Conservation (phyloP, 2,113 vertebrate genomes). For the Sialia sialis region DNA sequence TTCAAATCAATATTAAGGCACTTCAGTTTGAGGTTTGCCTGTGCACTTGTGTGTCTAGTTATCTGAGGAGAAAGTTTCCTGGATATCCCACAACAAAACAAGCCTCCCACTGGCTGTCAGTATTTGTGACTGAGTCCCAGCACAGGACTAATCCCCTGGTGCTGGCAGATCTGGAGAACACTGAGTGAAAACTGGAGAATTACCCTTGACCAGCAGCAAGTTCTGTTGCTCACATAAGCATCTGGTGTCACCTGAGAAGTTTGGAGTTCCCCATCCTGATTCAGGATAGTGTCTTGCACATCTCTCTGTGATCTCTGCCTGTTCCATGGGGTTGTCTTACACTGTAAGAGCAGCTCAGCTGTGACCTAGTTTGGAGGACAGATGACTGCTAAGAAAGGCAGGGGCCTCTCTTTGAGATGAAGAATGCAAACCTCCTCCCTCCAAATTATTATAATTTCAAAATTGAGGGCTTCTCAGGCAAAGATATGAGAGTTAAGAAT, state of each 20-base stretch:
- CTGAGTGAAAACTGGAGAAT: neutral
- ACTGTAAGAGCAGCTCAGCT: rapidly evolving
- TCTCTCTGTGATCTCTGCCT: neutral
- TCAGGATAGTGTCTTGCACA: too few species aligned
- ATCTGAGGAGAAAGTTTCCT: neutral
- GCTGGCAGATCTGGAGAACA: neutral
- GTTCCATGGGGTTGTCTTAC: neutral
- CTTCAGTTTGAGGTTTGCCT: neutral
- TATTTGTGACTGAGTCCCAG: neutral
- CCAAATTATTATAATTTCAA: too few species aligned
- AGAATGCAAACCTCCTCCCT: too few species aligned
- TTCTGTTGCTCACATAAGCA: rapidly evolving
- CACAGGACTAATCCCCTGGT: neutral
- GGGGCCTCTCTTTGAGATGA: too few species aligned
- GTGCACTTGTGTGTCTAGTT: neutral
- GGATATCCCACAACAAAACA: neutral
- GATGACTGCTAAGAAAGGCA: too few species aligned
- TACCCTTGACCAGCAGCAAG: neutral
- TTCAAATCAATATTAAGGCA: neutral
- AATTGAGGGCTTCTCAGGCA: too few species aligned
- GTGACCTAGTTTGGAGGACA: too few species aligned
- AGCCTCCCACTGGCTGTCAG: rapidly evolving
- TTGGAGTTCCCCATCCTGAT: neutral
- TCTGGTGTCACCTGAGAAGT: neutral
- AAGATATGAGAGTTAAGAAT: too few species aligned